Evolutionary conservation across 2,888 invertebrate genomes (phyloP), one percentile per base, ranked within the genome.

Genomic region (Xestia ashworthii): DNA sequence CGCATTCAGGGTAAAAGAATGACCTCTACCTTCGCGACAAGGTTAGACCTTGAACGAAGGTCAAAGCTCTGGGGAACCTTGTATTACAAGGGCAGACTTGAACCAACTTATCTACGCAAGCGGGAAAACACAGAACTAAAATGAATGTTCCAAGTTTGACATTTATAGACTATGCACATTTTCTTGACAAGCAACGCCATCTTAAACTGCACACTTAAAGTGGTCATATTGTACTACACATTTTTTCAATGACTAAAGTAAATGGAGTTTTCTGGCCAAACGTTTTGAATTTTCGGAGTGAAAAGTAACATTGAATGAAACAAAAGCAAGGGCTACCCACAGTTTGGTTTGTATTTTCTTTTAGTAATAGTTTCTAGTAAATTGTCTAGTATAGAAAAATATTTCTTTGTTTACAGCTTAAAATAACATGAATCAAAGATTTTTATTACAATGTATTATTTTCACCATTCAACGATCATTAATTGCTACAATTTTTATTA

Each of bases 21-120:
- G 11, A 44, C 38, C 44, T 64, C 5, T 19, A 22, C 80, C 66
- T 80, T 65, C 9, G 19, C 6, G 2, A 44, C 67, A 81, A 81
- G 67, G 74, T 74, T 11, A 44, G 9, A 38, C 80, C 50, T 80
- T 81, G 48, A 9, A 8, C 16, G 8, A 81, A 80, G 53, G 60
- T 38, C 55, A 11, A 19, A 14, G 50, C 32, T 76, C 12, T n/a
- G 48, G n/a, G 44, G 53, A 44, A n/a, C 1, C 46, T 80, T 65
- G 32, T 22, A 32, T 55, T 72, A 16, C 3, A 5, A 2, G 6
- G 11, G 5, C 14, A 46, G 3, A 48, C 5, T 50, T 50, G 19
- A 50, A 50, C 16, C 48, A 50, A 50, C 48, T 50, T 50, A 50
- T 50, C 6, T 19, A 16, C 19, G 19, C 19, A 50, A 19, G 48